Conservation (phyloP, 2,888 invertebrate genomes). For the Drosophila subsilvestris region DNA sequence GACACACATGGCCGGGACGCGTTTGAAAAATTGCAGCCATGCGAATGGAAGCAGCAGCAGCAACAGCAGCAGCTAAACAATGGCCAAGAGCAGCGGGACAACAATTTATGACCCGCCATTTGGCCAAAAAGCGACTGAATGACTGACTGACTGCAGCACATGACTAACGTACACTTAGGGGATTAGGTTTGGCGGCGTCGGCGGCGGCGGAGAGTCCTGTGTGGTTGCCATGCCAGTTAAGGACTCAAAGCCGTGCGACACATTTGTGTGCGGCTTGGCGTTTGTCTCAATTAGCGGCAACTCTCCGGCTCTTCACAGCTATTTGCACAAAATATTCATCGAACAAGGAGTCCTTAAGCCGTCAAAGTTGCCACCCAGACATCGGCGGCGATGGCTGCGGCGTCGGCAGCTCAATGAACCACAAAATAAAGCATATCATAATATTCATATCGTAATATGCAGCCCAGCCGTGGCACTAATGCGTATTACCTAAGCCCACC, state of each 20-base stretch:
- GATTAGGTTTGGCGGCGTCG: constrained; percentile 63
- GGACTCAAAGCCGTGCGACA: constrained; percentile 38
- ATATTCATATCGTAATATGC: constrained; percentile 82
- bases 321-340: constrained; percentile 66
- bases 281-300: constrained; percentile 78
- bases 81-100: background rate
- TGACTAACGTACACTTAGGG: constrained; percentile 78
- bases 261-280: constrained; percentile 35
- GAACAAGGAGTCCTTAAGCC: constrained; percentile 60
- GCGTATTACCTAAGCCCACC: constrained; percentile 80
- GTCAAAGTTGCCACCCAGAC: constrained; percentile 72
- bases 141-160: constrained; percentile 59
- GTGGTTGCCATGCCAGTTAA: constrained; percentile 31
- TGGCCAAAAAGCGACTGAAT: constrained; percentile 48
- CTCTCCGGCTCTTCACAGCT: constrained; percentile 56
- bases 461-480: constrained; percentile 81
- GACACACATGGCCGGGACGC: constrained; percentile 53
- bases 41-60: constrained; percentile 29
- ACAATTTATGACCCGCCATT: constrained; percentile 77
- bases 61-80: constrained; percentile 32
- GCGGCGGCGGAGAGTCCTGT: constrained; percentile 17
- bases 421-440: constrained; percentile 83
- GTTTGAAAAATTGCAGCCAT: constrained; percentile 74
- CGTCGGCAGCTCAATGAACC: constrained; percentile 79
- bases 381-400: constrained; percentile 41